Percentiles rank a stretch among this genome's conserved stretches.
Evolutionary conservation across 2,797 vertebrate species (phyloP).

Genomic region (Austrolebias charrua): DNA sequence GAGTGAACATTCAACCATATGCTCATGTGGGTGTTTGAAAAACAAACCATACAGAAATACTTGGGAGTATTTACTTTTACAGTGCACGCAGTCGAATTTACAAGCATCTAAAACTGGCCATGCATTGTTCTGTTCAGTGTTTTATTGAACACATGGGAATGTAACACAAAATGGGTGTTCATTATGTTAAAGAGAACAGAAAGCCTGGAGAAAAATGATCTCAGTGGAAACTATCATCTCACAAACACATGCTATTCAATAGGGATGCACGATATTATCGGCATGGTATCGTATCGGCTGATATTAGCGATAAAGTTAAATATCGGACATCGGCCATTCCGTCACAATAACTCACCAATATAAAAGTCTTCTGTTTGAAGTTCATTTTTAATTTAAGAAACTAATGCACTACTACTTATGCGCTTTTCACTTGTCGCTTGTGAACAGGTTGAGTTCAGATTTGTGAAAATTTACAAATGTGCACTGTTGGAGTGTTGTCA

Average conservation of each 20-base stretch:
- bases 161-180: slow-evolving; percentile 44
- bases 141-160: slow-evolving; percentile 27
- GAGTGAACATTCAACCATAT: slow-evolving; percentile 74
- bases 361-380: too few species aligned
- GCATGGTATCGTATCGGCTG: too few species aligned
- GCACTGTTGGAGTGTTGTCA: too few species aligned
- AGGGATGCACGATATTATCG: too few species aligned
- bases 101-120: slow-evolving; percentile 16
- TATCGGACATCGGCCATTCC: too few species aligned
- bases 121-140: slow-evolving; percentile 13
- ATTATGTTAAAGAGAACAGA: slow-evolving; percentile 34
- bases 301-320: too few species aligned
- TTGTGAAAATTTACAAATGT: too few species aligned
- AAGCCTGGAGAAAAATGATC: slow-evolving; percentile 20
- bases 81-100: slow-evolving; percentile 26
- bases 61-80: slow-evolving; percentile 9
- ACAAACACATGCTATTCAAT: slow-evolving; percentile 7
- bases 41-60: slow-evolving; percentile 19
- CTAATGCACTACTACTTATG: too few species aligned
- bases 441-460: too few species aligned
- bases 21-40: slow-evolving; percentile 50
- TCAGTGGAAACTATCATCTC: slow-evolving; percentile 45
- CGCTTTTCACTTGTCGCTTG: too few species aligned
- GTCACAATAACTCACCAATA: too few species aligned
- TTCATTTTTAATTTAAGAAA: too few species aligned